These are phyloP conservation scores for Dermolepida albohirtum DNA, from an alignment of 2,888 invertebrate genomes.

Conservation along the genomic window DNA sequence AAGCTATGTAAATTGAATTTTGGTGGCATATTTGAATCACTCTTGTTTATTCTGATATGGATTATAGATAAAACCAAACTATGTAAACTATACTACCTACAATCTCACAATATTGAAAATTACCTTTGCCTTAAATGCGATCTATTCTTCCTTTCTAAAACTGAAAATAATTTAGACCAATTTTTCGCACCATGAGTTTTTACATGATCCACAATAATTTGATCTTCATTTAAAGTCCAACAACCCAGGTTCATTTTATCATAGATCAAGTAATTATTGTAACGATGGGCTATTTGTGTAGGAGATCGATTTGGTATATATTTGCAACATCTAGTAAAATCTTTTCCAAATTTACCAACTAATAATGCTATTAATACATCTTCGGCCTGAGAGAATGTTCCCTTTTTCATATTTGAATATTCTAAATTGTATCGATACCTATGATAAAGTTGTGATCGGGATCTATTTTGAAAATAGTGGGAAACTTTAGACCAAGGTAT, in stretches of 20 bases:
- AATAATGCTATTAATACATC: constrained; percentile 75
- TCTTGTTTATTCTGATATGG: too few species aligned
- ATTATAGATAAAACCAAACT: too few species aligned
- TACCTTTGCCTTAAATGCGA: constrained; percentile 68
- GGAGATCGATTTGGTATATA: constrained; percentile 73
- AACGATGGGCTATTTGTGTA: constrained; percentile 73
- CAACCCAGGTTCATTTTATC: constrained; percentile 63
- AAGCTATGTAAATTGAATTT: too few species aligned
- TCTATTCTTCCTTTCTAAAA: constrained; percentile 64
- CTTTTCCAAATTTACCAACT: constrained; percentile 71
- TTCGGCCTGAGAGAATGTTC: constrained; percentile 75
- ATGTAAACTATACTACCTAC: too few species aligned
- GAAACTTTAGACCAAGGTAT: constrained; percentile 82
- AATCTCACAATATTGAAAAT: constrained; percentile 56
- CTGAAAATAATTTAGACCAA: constrained; percentile 67
- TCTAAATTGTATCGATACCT: constrained; percentile 66
- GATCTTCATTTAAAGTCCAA: constrained; percentile 75
- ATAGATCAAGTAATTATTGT: constrained; percentile 66
- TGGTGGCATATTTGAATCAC: too few species aligned
- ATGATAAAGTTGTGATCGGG: constrained; percentile 75
- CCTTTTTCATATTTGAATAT: constrained; percentile 67
- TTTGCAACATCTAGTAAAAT: constrained; percentile 69
- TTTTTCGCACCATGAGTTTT: constrained; percentile 65
- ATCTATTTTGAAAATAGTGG: constrained; percentile 72
- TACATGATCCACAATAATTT: constrained; percentile 69